These are phyloP conservation scores for Caenorhabditis tropicalis DNA, from an alignment of 1,140 invertebrate genomes.

Conservation along the genomic window DNA sequence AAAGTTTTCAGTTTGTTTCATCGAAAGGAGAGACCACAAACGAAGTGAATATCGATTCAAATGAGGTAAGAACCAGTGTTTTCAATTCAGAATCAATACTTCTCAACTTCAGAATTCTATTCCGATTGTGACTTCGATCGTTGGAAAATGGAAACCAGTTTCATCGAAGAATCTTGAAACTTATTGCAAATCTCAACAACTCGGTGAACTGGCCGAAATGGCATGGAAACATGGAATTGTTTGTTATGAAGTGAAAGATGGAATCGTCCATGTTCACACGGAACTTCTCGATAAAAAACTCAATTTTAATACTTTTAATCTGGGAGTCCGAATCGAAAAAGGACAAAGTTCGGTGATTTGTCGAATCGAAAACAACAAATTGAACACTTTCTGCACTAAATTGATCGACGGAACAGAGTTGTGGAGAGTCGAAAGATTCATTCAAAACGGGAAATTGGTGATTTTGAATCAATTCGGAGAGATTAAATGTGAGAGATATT, in stretches of 20 bases:
- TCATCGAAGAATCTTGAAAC: not conserved
- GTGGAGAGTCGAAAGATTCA: not conserved
- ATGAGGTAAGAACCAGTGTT: not conserved
- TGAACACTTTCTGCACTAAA: not conserved
- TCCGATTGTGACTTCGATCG: not conserved
- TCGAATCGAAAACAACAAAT: not conserved
- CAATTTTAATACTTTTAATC: no score
- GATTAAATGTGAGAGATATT: not conserved
- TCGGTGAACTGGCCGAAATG: not conserved
- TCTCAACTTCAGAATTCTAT: not conserved
- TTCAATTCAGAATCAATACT: not conserved
- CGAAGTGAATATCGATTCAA: not conserved
- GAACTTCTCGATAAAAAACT: not conserved
- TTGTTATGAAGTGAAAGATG: not conserved
- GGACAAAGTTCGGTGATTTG: not conserved
- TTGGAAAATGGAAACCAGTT: conserved; percentile 1
- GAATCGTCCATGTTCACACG: not conserved
- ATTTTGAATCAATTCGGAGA: not conserved
- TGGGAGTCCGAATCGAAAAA: no score
- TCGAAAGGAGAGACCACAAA: not conserved
- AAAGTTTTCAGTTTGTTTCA: not conserved
- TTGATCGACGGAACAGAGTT: not conserved
- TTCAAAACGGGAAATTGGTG: not conserved
- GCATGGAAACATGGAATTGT: not conserved
- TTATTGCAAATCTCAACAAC: not conserved